Conservation (phyloP, 2,888 invertebrate species). For the Heliconius hortense region DNA sequence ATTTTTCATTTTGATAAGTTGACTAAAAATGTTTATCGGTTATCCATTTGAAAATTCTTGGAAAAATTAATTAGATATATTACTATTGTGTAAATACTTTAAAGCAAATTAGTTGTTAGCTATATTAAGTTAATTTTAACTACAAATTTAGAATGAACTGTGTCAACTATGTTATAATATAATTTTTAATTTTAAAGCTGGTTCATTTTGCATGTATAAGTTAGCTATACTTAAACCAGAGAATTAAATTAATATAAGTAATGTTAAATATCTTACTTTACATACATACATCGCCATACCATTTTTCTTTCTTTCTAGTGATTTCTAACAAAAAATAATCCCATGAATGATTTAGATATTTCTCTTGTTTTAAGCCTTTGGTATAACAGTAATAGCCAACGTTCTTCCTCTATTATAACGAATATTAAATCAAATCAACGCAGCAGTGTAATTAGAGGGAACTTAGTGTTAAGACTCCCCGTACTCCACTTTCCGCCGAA, state of each 20-base stretch:
- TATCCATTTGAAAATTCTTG: neutral
- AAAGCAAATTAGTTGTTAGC: neutral
- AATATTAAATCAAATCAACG: too few relatives aligned
- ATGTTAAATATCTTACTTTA: too few relatives aligned
- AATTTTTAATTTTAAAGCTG: neutral
- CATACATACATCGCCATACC: too few relatives aligned
- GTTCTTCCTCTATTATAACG: neutral
- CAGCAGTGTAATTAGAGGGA: too few relatives aligned
- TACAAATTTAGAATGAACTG: neutral
- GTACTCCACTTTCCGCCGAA: too few relatives aligned
- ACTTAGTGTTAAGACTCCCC: too few relatives aligned
- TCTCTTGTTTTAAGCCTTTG: neutral
- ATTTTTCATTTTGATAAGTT: conserved; percentile 22
- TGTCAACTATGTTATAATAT: neutral
- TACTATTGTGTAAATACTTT: neutral
- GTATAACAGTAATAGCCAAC: neutral
- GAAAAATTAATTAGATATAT: neutral
- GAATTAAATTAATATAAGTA: neutral
- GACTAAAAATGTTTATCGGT: conserved; percentile 5
- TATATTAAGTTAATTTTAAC: neutral
- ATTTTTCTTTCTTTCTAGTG: neutral
- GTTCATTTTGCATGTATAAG: neutral
- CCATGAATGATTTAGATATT: neutral
- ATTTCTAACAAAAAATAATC: neutral
- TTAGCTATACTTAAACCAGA: neutral